phyloP scores from a whole-genome alignment of 2,888 invertebrate genomes.

The Acleris sparsana region DNA sequence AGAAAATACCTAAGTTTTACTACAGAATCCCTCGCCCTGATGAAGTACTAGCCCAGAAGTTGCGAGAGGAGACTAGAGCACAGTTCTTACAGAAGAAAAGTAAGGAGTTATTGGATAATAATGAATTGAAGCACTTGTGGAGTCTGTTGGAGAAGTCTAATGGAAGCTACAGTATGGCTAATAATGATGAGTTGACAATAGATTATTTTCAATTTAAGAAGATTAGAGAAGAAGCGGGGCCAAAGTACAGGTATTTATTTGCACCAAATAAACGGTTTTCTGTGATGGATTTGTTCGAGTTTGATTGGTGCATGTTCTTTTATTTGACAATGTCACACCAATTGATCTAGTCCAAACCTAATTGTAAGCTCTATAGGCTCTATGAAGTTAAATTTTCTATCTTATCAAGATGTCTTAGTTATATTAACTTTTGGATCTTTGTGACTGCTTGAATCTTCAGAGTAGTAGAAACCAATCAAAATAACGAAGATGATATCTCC shows the following conservation, averaged over 20 bases:
- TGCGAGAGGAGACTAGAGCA: constrained; percentile 94
- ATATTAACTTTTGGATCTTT: no score
- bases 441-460: no score
- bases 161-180: constrained; percentile 86
- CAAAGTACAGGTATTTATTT: constrained; percentile 90
- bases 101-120: constrained; percentile 92
- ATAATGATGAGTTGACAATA: constrained; percentile 90
- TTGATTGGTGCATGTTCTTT: no score
- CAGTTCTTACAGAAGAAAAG: constrained; percentile 94
- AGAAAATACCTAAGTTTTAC: constrained; percentile 89
- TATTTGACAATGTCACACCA: no score
- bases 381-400: no score
- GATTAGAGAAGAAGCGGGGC: constrained; percentile 88
- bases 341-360: no score
- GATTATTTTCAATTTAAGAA: constrained; percentile 93
- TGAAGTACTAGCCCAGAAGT: constrained; percentile 90
- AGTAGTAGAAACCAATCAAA: no score
- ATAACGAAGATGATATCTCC: no score
- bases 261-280: no score
- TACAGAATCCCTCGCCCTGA: constrained; percentile 90
- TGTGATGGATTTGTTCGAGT: no score
- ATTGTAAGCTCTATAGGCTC: no score
- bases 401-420: no score
- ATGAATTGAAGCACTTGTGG: constrained; percentile 94
- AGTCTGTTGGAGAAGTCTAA: constrained; percentile 91